Conservation (phyloP, 2,797 vertebrate species). For the Notoglanidium macrostoma region DNA sequence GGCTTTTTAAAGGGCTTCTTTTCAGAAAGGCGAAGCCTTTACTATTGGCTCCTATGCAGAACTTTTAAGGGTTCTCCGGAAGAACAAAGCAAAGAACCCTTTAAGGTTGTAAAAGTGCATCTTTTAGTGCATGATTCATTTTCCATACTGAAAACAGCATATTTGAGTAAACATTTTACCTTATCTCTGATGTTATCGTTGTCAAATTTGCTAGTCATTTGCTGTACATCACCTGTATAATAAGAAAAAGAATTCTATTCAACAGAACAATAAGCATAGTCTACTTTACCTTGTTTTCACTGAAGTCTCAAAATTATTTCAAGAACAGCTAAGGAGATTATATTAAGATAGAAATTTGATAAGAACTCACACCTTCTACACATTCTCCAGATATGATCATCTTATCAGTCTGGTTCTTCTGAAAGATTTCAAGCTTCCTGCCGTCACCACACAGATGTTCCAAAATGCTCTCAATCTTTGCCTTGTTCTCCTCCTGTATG, state of each 20-base stretch:
- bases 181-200: slow-evolving; percentile 78
- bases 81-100: neutral
- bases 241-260: neutral
- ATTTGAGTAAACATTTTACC: slow-evolving; percentile 59
- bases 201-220: slow-evolving; percentile 76
- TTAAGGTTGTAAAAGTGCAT: neutral
- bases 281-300: neutral
- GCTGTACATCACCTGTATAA: slow-evolving; percentile 69
- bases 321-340: neutral
- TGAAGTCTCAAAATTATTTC: neutral
- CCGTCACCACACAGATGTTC: slow-evolving; percentile 70
- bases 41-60: neutral
- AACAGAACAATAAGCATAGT: slow-evolving; percentile 4
- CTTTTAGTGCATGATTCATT: neutral
- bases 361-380: slow-evolving; percentile 69
- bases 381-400: slow-evolving; percentile 73
- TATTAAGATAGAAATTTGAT: neutral
- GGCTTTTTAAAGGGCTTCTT: neutral
- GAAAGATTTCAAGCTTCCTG: slow-evolving; percentile 75
- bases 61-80: neutral
- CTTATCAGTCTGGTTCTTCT: slow-evolving; percentile 68
- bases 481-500: slow-evolving; percentile 67
- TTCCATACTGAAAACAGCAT: slow-evolving; percentile 28
- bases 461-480: slow-evolving; percentile 67
- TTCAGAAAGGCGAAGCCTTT: neutral